Conservation (phyloP, 1,140 invertebrate species). For the Apis mellifera region DNA sequence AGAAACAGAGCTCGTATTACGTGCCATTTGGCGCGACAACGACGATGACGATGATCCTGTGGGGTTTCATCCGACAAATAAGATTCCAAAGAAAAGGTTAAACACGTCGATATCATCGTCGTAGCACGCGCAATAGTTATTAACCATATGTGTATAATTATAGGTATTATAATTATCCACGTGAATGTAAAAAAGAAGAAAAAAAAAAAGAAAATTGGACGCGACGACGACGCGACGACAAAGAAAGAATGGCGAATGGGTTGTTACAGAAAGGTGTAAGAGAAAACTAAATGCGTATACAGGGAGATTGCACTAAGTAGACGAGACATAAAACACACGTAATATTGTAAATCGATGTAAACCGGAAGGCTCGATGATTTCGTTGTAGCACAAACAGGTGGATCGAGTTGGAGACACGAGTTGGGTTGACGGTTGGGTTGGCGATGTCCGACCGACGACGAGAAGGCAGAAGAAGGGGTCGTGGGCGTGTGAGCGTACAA, state of each 20-base stretch:
- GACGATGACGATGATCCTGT: not conserved
- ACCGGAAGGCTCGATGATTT: slow-evolving; percentile 37
- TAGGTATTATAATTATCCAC: not conserved
- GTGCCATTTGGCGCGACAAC: slow-evolving; percentile 2
- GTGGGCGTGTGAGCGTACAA: slow-evolving; percentile 31
- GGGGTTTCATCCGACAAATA: slow-evolving; percentile 36
- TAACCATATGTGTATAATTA: not conserved
- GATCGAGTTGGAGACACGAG: slow-evolving; percentile 49
- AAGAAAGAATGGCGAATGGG: slow-evolving; percentile 23
- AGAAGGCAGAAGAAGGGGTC: slow-evolving; percentile 51
- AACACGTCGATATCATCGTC: not conserved
- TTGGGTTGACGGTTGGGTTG: slow-evolving; percentile 32
- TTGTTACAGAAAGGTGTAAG: not conserved
- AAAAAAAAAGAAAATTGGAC: not conserved
- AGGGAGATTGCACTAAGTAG: slow-evolving; percentile 4
- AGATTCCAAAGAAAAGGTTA: slow-evolving; percentile 23
- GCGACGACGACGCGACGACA: slow-evolving; percentile 2
- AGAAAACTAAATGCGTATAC: not conserved
- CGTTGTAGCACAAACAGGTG: slow-evolving; percentile 51
- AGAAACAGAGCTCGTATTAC: not conserved
- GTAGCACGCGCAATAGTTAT: too few relatives aligned
- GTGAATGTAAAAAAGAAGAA: not conserved
- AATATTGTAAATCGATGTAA: slow-evolving; percentile 23
- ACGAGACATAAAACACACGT: slow-evolving; percentile 3
- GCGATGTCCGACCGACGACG: slow-evolving; percentile 52